These are phyloP conservation scores for Lagria hirta DNA, from an alignment of 2,888 invertebrate species.

Conservation along the genomic window DNA sequence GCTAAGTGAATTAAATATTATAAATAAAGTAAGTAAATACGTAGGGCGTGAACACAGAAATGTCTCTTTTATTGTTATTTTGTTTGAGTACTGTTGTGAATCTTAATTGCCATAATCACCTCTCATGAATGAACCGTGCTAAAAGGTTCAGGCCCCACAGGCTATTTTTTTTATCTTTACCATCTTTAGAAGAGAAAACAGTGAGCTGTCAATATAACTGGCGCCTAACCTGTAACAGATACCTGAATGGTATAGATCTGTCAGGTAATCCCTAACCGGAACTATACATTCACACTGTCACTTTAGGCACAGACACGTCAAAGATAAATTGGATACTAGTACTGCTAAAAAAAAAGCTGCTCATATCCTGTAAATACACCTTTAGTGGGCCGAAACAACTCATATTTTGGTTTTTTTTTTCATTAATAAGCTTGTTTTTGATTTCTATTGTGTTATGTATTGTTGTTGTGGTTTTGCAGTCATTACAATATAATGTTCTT, in stretches of 20 bases:
- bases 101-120: not conserved
- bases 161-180: conserved; percentile 35
- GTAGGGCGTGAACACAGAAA: conserved; percentile 12
- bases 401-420: no score
- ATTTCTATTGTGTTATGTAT: no score
- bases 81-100: no score
- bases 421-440: no score
- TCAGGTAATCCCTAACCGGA: conserved; percentile 40
- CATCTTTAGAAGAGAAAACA: conserved; percentile 35
- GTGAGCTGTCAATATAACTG: conserved; percentile 44
- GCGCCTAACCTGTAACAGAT: conserved; percentile 41
- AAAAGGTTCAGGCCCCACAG: conserved; percentile 8
- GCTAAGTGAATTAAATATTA: conserved; percentile 30
- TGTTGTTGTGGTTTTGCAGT: no score
- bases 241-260: conserved; percentile 32
- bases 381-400: no score
- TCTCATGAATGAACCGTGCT: conserved; percentile 6
- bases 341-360: no score
- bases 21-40: conserved; percentile 4
- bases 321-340: no score
- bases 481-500: no score
- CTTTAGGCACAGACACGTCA: no score
- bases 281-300: conserved; percentile 33
- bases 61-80: no score
- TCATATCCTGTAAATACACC: no score